A percentile compares a stretch with the other conserved stretches of the same genome.
Evolutionary conservation across 2,797 vertebrate genomes (phyloP).

Genomic region (Miichthys miiuy): DNA sequence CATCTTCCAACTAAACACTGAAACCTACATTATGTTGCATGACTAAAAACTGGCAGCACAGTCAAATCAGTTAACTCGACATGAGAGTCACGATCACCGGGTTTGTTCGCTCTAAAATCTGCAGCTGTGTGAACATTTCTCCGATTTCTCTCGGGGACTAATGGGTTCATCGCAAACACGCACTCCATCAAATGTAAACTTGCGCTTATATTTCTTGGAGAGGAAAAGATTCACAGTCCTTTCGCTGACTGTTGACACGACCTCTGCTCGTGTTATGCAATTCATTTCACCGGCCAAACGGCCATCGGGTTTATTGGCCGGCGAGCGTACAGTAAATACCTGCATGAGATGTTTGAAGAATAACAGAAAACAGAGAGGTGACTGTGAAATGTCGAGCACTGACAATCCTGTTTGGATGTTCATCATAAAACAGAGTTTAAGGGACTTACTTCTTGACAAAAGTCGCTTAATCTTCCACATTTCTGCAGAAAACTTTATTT

Average conservation of each 20-base stretch:
- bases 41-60: neutral
- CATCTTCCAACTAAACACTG: neutral
- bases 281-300: conserved; percentile 19
- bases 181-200: conserved; percentile 67
- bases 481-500: neutral
- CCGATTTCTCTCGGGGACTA: conserved; percentile 39
- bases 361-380: conserved; percentile 23
- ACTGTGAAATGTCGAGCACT: conserved; percentile 1
- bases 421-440: neutral
- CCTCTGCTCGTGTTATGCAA: conserved; percentile 53
- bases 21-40: too few species aligned
- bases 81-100: neutral
- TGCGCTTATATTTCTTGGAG: conserved; percentile 64
- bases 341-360: conserved; percentile 33
- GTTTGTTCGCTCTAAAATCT: neutral
- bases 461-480: neutral
- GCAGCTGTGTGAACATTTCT: conserved; percentile 31
- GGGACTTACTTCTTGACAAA: neutral
- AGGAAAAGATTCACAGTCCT: conserved; percentile 57
- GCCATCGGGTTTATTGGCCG: conserved; percentile 25
- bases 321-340: conserved; percentile 32
- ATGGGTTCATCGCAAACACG: conserved; percentile 51
- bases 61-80: neutral
- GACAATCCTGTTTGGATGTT: conserved; percentile 8
- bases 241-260: conserved; percentile 54